phyloP scores from a whole-genome alignment of 1,140 invertebrate species.

The Homarus americanus region DNA sequence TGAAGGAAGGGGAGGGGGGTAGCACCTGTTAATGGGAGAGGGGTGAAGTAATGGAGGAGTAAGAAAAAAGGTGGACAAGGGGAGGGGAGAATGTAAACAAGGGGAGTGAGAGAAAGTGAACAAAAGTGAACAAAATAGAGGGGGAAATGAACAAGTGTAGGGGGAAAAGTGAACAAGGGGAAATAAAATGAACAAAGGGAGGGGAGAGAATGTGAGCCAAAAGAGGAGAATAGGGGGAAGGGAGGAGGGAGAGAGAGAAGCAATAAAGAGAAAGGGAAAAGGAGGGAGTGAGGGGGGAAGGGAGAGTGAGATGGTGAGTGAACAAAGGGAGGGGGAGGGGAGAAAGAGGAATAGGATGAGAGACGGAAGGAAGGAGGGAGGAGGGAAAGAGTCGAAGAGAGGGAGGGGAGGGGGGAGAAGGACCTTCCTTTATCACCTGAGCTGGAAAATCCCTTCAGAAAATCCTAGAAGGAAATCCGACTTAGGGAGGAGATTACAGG shows the following conservation, averaged over 20 bases:
- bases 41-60: too few species aligned
- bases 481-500: constrained; percentile 9
- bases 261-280: not conserved
- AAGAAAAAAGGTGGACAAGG: too few species aligned
- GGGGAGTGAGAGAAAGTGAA: too few species aligned
- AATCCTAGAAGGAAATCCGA: constrained; percentile 32
- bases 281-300: not conserved
- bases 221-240: too few species aligned
- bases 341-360: constrained; percentile 31
- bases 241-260: constrained; percentile 1
- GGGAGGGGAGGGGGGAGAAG: not conserved
- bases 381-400: not conserved
- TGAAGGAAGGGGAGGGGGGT: too few species aligned
- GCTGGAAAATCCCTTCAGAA: constrained; percentile 13
- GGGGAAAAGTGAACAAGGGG: too few species aligned
- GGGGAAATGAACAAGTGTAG: too few species aligned
- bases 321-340: not conserved
- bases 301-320: constrained; percentile 5
- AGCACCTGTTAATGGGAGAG: too few species aligned
- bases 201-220: too few species aligned
- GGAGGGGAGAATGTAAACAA: too few species aligned
- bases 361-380: constrained; percentile 21
- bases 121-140: too few species aligned
- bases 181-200: too few species aligned
- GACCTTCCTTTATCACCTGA: not conserved